phyloP scores from a whole-genome alignment of 2,797 vertebrate species.

The Anabacerthia variegaticeps region DNA sequence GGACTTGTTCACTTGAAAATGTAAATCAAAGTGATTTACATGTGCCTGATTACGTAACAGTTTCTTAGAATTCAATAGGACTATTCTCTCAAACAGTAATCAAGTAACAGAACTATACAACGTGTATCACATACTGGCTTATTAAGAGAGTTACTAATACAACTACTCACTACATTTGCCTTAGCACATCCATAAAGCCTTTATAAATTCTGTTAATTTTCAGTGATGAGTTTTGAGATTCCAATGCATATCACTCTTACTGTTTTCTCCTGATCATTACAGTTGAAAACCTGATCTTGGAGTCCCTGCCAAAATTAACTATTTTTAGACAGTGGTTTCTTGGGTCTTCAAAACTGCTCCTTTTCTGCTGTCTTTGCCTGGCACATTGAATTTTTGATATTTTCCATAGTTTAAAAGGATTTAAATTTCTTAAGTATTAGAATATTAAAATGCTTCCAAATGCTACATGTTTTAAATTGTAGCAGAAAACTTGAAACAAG shows the following conservation, averaged over 20 bases:
- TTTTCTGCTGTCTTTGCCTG: neutral
- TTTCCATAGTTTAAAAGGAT: neutral
- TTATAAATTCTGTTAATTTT: neutral
- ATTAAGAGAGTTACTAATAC: neutral
- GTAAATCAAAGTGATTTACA: neutral
- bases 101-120: neutral
- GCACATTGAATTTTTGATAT: neutral
- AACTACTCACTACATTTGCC: neutral
- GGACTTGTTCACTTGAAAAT: neutral
- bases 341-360: neutral
- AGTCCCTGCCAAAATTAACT: neutral
- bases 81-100: neutral
- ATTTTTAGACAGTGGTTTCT: neutral
- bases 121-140: neutral
- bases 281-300: neutral
- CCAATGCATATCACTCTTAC: neutral
- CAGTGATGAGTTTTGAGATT: neutral
- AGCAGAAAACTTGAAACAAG: neutral
- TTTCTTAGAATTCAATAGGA: neutral
- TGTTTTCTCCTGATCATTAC: neutral
- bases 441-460: neutral
- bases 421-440: neutral
- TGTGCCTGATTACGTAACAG: neutral
- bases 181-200: neutral
- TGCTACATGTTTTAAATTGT: neutral